Conservation (phyloP, 2,888 invertebrate species). For the Sclerodermus sp. region DNA sequence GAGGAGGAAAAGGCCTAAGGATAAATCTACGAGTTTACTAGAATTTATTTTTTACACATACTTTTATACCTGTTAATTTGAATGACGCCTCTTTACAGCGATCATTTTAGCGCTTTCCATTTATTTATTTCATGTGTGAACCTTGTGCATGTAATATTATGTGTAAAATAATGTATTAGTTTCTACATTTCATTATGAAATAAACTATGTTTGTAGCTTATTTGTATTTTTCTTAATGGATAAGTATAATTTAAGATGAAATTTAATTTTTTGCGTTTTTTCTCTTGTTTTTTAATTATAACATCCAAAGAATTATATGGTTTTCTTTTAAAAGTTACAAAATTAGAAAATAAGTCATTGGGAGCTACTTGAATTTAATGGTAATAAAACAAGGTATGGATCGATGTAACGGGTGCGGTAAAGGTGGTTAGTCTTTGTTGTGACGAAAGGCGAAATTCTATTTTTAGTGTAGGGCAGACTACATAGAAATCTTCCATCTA, state of each 20-base stretch:
- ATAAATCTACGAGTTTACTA: too few species aligned
- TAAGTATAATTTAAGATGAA: background rate
- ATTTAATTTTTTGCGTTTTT: background rate
- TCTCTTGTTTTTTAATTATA: too few species aligned
- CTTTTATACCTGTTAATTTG: too few species aligned
- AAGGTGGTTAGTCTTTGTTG: conserved; percentile 27
- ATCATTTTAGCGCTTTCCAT: too few species aligned
- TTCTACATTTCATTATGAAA: background rate
- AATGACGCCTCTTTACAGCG: too few species aligned
- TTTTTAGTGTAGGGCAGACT: conserved; percentile 21
- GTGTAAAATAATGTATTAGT: background rate
- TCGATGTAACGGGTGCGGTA: conserved; percentile 32
- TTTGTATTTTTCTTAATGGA: background rate
- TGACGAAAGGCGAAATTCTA: conserved; percentile 20
- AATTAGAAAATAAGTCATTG: too few species aligned
- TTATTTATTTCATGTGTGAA: too few species aligned
- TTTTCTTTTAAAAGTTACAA: too few species aligned
- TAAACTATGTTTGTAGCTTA: background rate
- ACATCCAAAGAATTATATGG: too few species aligned
- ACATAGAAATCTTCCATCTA: background rate
- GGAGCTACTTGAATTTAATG: conserved; percentile 26
- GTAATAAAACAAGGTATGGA: conserved; percentile 24
- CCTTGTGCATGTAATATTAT: too few species aligned
- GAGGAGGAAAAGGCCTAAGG: too few species aligned
- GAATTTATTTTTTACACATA: too few species aligned